Base-by-base conservation (phyloP, 1,140 invertebrate species). In the Hirudo medicinalis region DNA sequence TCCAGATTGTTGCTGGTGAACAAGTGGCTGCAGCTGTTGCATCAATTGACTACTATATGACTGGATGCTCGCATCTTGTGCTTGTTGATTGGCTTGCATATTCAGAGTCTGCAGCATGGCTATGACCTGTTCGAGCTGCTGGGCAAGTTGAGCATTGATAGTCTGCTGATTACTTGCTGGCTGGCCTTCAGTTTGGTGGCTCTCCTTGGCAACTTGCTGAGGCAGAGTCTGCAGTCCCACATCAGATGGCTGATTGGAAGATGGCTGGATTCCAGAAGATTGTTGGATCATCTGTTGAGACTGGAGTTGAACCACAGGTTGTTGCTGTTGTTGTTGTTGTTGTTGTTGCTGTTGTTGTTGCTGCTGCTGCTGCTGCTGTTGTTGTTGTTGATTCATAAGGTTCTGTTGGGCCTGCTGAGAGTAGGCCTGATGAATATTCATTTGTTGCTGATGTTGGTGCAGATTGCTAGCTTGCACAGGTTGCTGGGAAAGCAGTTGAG, bases 271-370 rank as follows among this genome's bases (percentile, higher is more conserved):
- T 5, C 22, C 22, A 4, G 29, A 32, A 25, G 22, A 32, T 63
- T 63, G 57, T 25, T 32, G 22, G 2, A 19, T 13, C 13, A 63
- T 63, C 57, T 22, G 57, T 22, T 63, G 57, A 63, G 57, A 22
- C 29, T 63, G 57, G 22, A 32, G 57, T 22, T 63, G 57, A 11
- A 13, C 11, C 13, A 63, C 13, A 25, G 57, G 57, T 57, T 57
- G 54, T 57, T 57, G 54, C 9, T 57, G 54, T 63, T 63, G 57
- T 11, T 63, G 57, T 32, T 63, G 57, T 32, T n/a, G 57, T 11
- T 63, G 57, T 32, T 63, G 57, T 32, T n/a, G 57, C n/a, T n/a
- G n/a, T n/a, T n/a, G 57, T 57, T 57, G 54, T 57, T 57, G 54
- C 9, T 57, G 54, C 17, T 63, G 57, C n/a, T n/a, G 57, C 9